These are phyloP conservation scores for Buphagus erythrorhynchus DNA, from an alignment of 2,797 vertebrate species.

Conservation along the genomic window DNA sequence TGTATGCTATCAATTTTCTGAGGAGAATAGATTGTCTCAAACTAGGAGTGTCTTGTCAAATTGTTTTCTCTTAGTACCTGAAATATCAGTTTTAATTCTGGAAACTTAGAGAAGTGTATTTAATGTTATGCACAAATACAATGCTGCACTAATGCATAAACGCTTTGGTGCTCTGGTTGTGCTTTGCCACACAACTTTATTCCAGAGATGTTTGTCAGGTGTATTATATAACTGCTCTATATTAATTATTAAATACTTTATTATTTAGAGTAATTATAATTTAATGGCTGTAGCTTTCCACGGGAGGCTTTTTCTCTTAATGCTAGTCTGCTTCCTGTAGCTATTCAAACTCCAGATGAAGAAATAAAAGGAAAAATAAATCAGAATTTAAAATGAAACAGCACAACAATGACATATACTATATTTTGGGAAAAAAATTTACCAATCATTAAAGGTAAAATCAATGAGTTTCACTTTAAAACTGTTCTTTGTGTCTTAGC, in stretches of 20 bases:
- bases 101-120: not conserved
- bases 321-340: not conserved
- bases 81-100: not conserved
- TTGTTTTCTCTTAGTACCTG: not conserved
- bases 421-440: not conserved
- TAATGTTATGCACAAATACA: not conserved
- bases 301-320: not conserved
- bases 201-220: slow-evolving; percentile 14
- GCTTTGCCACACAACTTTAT: not conserved
- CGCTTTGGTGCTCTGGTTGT: not conserved
- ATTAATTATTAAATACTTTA: slow-evolving; percentile 49
- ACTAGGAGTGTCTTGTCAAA: not conserved
- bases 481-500: not conserved
- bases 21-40: not conserved
- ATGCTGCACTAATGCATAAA: not conserved
- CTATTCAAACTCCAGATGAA: not conserved
- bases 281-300: slow-evolving; percentile 35
- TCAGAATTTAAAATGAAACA: not conserved
- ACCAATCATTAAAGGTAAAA: not conserved
- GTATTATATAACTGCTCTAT: slow-evolving; percentile 33
- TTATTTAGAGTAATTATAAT: slow-evolving; percentile 53
- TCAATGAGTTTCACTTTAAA: not conserved
- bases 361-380: not conserved
- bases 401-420: not conserved
- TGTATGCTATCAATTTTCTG: not conserved